These are phyloP conservation scores for Tribolium castaneum DNA, from an alignment of 1,140 invertebrate genomes.

Conservation along the genomic window DNA sequence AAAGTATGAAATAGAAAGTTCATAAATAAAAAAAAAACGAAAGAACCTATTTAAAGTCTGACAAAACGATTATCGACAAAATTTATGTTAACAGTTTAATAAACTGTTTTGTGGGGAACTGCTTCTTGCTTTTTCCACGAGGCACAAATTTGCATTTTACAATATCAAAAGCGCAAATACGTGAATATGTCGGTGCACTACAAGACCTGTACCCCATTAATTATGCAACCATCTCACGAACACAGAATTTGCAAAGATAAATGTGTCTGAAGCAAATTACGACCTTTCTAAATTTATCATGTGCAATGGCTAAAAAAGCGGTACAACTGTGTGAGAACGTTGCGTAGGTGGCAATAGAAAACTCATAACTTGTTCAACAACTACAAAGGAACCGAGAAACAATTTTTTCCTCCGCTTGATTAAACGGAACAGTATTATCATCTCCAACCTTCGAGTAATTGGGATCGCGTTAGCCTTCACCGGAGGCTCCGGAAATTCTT, in stretches of 20 bases:
- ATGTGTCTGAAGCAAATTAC: not conserved
- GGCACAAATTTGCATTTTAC: not conserved
- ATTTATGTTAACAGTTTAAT: not conserved
- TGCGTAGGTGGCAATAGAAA: not conserved
- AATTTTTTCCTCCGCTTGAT: not conserved
- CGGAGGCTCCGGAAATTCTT: conserved; percentile 2
- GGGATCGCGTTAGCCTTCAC: not conserved
- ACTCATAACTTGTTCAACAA: not conserved
- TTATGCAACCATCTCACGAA: not conserved
- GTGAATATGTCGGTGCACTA: not conserved
- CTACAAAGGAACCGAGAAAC: conserved; percentile 12
- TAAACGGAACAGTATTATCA: not conserved
- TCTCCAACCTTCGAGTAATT: not conserved
- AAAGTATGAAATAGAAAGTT: not conserved
- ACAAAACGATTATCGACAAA: not conserved
- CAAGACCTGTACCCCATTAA: not conserved
- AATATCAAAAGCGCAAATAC: not conserved
- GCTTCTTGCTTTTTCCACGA: not conserved
- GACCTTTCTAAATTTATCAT: conserved; percentile 24
- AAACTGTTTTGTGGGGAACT: not conserved
- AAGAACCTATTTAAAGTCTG: not conserved
- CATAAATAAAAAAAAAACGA: not conserved
- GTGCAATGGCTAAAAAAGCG: conserved; percentile 20
- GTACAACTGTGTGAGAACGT: not conserved
- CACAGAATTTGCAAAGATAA: conserved; percentile 4